Evolutionary conservation across 2,113 vertebrate genomes (phyloP).

Genomic region (Marcusenius ussheri): DNA sequence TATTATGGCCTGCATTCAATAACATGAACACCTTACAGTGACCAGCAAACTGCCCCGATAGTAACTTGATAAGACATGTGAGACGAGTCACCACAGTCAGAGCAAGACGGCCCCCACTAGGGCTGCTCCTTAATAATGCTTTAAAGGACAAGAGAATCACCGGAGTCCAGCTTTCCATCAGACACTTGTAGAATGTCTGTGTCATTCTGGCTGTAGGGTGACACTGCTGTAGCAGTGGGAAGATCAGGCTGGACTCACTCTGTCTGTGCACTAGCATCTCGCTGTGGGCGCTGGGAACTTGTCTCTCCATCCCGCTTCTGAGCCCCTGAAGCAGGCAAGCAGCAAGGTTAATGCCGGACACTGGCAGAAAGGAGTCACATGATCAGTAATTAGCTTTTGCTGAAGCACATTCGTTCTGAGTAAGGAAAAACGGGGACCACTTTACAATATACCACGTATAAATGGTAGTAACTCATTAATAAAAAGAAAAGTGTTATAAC

Average conservation of each 20-base stretch:
- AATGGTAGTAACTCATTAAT: neutral
- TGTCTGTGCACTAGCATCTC: slow-evolving; percentile 49
- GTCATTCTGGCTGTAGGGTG: neutral
- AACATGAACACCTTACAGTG: neutral
- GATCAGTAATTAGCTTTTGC: neutral
- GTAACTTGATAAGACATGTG: neutral
- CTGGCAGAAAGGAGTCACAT: neutral
- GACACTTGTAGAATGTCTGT: neutral
- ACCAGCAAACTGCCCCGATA: neutral
- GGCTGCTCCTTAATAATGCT: neutral
- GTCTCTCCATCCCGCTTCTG: slow-evolving; percentile 6
- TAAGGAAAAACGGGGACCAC: neutral
- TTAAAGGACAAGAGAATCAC: neutral
- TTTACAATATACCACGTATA: neutral
- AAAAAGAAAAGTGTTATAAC: neutral
- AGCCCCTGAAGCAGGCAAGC: slow-evolving; percentile 30
- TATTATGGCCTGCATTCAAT: neutral
- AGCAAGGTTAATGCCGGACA: neutral
- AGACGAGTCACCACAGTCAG: neutral
- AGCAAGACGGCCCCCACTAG: neutral
- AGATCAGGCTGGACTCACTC: slow-evolving; percentile 49
- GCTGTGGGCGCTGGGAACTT: slow-evolving; percentile 30
- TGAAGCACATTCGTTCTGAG: neutral
- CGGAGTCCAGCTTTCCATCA: too few species aligned
- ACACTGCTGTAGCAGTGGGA: neutral